Evolutionary conservation across 2,888 invertebrate genomes (phyloP).

Genomic region (Alitta virens): DNA sequence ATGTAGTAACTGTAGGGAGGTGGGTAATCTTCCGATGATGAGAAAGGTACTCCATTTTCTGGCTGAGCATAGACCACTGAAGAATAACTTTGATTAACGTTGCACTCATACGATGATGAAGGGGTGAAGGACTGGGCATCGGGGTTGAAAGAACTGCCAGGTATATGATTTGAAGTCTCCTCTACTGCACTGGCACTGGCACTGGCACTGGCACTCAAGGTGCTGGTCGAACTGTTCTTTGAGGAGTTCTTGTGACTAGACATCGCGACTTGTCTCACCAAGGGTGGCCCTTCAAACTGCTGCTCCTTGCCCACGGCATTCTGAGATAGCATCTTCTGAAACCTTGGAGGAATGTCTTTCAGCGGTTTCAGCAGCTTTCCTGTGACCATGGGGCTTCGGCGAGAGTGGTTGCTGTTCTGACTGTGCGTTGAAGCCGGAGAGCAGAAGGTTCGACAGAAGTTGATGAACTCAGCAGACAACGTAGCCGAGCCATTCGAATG

Average conservation of each 20-base stretch:
- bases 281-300: constrained; percentile 15
- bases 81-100: background rate
- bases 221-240: too few relatives aligned
- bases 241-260: too few relatives aligned
- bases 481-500: constrained; percentile 6
- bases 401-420: background rate
- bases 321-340: constrained; percentile 16
- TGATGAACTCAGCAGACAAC: background rate
- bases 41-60: too few relatives aligned
- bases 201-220: background rate
- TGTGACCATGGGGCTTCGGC: background rate
- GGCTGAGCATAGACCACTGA: background rate
- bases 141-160: constrained; percentile 5
- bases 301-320: constrained; percentile 4
- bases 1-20: too few relatives aligned
- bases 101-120: background rate
- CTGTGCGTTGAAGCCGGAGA: constrained; percentile 1
- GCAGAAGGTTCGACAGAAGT: too few relatives aligned
- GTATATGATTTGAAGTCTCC: background rate
- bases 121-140: constrained; percentile 6
- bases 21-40: too few relatives aligned
- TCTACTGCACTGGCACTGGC: constrained; percentile 1
- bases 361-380: constrained; percentile 10
- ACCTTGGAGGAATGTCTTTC: constrained; percentile 17
- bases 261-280: constrained; percentile 3